A percentile compares a stretch with the other conserved stretches of the same genome.
Conservation (phyloP, 2,888 invertebrate genomes). For the Eledone cirrhosa region DNA sequence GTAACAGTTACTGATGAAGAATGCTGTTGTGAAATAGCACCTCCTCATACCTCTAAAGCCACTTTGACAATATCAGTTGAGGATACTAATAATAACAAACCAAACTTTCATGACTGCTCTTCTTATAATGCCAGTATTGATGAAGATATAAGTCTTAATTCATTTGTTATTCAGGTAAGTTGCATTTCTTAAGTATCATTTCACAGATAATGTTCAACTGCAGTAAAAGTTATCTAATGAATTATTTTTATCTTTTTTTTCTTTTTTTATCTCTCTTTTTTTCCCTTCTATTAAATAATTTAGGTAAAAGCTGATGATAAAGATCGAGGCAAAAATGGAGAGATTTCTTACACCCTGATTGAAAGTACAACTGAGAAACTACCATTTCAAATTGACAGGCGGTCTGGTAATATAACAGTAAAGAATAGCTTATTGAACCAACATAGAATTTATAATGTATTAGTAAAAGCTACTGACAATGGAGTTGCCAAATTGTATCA, state of each 20-base stretch:
- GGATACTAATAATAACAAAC: conserved; percentile 97
- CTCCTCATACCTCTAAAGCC: conserved; percentile 89
- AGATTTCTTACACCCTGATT: conserved; percentile 87
- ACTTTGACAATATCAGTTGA: conserved; percentile 96
- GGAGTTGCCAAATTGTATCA: conserved; percentile 98
- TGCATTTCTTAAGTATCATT: no score
- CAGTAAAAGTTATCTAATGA: neutral
- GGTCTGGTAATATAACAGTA: conserved; percentile 87
- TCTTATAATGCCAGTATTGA: conserved; percentile 74
- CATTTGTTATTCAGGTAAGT: conserved; percentile 50
- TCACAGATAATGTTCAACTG: neutral
- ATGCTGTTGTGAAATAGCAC: conserved; percentile 89
- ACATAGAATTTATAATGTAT: conserved; percentile 67
- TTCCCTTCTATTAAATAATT: conserved; percentile 38
- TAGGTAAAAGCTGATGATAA: conserved; percentile 91
- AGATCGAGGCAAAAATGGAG: conserved; percentile 85
- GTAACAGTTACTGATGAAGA: conserved; percentile 98
- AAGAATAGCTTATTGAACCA: conserved; percentile 75
- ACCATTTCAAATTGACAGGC: conserved; percentile 95
- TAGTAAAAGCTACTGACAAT: conserved; percentile 97
- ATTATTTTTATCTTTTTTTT: neutral
- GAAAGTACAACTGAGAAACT: conserved; percentile 80
- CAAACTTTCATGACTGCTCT: conserved; percentile 91
- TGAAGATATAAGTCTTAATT: conserved; percentile 47
- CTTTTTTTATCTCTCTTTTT: neutral